These are phyloP conservation scores for Guaruba guarouba DNA, from an alignment of 2,113 vertebrate species.

Conservation along the genomic window DNA sequence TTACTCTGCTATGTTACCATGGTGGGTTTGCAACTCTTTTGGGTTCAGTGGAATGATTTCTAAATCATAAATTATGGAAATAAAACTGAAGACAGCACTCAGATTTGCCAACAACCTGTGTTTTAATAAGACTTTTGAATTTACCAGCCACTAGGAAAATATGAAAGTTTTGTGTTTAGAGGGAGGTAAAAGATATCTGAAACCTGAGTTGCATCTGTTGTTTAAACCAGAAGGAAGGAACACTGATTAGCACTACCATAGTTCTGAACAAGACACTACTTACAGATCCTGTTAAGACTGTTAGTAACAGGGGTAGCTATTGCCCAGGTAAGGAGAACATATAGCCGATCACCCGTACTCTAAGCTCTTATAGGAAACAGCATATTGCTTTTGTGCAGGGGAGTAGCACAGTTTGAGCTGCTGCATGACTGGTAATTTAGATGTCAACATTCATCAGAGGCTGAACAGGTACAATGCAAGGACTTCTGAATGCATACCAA, in stretches of 20 bases:
- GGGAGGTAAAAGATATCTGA: neutral
- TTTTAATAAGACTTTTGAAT: neutral
- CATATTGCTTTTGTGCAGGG: neutral
- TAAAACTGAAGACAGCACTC: neutral
- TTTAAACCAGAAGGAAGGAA: neutral
- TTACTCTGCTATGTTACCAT: neutral
- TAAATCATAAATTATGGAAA: neutral
- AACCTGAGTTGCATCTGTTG: fast-evolving
- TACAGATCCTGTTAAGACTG: neutral
- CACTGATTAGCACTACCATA: too few species aligned
- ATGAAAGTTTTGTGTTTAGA: neutral
- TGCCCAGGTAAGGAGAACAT: neutral
- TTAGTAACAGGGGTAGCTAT: neutral
- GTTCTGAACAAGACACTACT: neutral
- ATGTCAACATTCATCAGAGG: neutral
- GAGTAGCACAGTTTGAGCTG: neutral
- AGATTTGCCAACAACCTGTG: neutral
- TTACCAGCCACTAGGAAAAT: neutral
- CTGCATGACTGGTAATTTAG: neutral
- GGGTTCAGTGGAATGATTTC: neutral
- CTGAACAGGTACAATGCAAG: neutral
- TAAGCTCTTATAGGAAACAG: neutral
- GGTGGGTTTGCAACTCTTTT: neutral
- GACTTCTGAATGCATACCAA: neutral
- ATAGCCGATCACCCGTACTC: neutral